phyloP scores from a whole-genome alignment of 2,888 invertebrate species.

The Chirona hameri region DNA sequence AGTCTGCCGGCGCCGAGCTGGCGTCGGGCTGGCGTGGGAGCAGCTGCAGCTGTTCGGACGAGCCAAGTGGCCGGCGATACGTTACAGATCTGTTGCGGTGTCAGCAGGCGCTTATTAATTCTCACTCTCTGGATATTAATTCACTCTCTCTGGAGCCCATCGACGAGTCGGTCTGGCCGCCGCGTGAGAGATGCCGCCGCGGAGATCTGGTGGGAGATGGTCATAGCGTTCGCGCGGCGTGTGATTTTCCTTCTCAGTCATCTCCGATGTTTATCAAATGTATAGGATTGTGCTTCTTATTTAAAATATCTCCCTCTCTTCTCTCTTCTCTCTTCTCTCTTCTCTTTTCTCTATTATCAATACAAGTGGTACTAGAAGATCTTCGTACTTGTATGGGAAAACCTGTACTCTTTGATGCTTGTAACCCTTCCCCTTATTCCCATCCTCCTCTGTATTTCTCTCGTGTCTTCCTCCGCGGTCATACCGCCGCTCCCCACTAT shows the following conservation, averaged over 20 bases:
- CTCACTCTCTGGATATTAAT: neutral
- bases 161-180: neutral
- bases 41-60: neutral
- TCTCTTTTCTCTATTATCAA: no score
- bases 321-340: neutral
- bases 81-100: neutral
- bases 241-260: no score
- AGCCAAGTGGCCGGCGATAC: neutral
- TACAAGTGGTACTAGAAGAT: no score
- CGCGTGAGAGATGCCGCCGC: no score
- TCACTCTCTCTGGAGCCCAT: neutral
- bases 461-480: neutral
- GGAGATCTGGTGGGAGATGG: no score
- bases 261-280: no score
- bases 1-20: neutral
- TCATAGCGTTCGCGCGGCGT: no score
- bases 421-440: neutral
- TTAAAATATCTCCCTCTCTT: neutral
- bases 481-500: no score
- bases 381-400: no score
- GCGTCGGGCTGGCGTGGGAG: neutral
- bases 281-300: no score
- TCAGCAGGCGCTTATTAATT: neutral
- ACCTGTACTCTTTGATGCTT: no score
- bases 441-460: neutral